These are phyloP conservation scores for Pseudomyrmex cubaensis DNA, from an alignment of 1,140 invertebrate genomes.

Conservation along the genomic window DNA sequence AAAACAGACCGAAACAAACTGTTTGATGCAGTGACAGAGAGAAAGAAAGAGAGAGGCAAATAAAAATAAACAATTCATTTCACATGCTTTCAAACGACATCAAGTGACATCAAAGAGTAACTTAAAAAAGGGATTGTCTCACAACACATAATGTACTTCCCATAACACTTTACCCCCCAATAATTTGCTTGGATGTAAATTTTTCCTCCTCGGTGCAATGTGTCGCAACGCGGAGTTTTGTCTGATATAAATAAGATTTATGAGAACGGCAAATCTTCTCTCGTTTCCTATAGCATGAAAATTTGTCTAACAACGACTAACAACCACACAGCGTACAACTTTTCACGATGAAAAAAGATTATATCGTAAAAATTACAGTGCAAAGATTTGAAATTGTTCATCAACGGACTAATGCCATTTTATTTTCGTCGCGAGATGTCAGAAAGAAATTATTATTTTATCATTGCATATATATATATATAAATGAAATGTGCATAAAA, in stretches of 20 bases:
- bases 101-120: not conserved
- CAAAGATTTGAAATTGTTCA: not conserved
- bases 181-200: constrained; percentile 65
- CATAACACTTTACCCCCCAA: constrained; percentile 52
- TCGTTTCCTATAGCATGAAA: constrained; percentile 13
- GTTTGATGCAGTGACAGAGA: not conserved
- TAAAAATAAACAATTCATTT: constrained; percentile 31
- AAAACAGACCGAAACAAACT: not conserved
- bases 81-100: constrained; percentile 10
- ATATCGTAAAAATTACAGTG: not conserved
- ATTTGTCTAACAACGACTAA: not conserved
- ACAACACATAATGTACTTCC: constrained; percentile 41
- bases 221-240: not conserved
- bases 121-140: constrained; percentile 54
- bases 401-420: constrained; percentile 26
- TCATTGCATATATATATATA: too few species aligned
- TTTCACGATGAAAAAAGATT: not conserved
- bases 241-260: constrained; percentile 1
- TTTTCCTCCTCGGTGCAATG: constrained; percentile 23
- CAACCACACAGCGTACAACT: not conserved
- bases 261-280: not conserved
- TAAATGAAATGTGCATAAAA: too few species aligned
- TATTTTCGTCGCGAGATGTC: not conserved
- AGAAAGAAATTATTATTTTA: not conserved
- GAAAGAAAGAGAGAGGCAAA: not conserved